phyloP scores from a whole-genome alignment of 1,140 invertebrate species.

The Pogonus chalceus region DNA sequence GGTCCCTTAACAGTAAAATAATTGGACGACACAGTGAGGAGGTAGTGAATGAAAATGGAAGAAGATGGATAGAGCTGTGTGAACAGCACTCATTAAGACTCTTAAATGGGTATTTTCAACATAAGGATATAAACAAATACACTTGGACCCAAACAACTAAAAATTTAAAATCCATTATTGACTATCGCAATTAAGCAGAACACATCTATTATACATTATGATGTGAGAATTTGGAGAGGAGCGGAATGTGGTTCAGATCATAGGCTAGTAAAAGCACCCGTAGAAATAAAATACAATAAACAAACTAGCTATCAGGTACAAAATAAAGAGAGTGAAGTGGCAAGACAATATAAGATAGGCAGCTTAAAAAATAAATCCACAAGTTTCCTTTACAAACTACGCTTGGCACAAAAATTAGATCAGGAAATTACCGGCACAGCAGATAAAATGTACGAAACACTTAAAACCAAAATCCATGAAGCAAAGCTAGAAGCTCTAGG shows the following conservation, averaged over 20 bases:
- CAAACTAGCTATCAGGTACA: too few relatives aligned
- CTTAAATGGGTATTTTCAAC: conserved; percentile 11
- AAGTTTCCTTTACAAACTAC: conserved; percentile 1
- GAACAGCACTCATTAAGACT: conserved; percentile 12
- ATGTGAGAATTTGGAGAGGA: conserved; percentile 8
- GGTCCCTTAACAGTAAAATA: neutral
- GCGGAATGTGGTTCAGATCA: neutral
- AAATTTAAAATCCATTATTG: too few relatives aligned
- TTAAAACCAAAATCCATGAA: too few relatives aligned
- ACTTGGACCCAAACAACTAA: conserved; percentile 9
- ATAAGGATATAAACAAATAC: conserved; percentile 14
- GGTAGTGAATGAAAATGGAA: conserved; percentile 11
- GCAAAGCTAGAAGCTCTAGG: too few relatives aligned
- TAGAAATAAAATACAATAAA: neutral
- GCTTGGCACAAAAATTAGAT: neutral
- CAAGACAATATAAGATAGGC: neutral
- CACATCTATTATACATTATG: neutral
- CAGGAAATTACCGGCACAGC: too few relatives aligned
- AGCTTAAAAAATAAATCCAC: conserved; percentile 5
- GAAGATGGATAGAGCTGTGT: conserved; percentile 12
- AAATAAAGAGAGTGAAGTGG: too few relatives aligned
- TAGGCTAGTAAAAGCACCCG: neutral
- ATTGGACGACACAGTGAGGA: conserved; percentile 12
- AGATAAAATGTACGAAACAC: too few relatives aligned
- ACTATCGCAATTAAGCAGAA: conserved; percentile 1